These are phyloP conservation scores for Notodonta ziczac DNA, from an alignment of 2,888 invertebrate species.

Conservation along the genomic window DNA sequence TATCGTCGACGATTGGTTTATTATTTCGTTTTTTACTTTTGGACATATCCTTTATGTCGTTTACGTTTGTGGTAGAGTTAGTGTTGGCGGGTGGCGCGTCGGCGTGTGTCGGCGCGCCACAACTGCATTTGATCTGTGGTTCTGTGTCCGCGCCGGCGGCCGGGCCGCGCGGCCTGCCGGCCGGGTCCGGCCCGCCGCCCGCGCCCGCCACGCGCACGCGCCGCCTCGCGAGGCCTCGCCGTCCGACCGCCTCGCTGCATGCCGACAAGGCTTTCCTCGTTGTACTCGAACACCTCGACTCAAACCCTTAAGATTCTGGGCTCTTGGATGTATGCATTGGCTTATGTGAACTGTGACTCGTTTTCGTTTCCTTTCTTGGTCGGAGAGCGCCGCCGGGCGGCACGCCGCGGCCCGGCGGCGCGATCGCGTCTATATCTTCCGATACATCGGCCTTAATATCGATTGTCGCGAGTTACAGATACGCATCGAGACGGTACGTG, in stretches of 20 bases:
- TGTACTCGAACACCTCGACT: slow-evolving; percentile 80
- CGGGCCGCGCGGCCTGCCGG: slow-evolving; percentile 44
- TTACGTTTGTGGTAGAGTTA: slow-evolving; percentile 81
- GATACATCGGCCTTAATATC: slow-evolving; percentile 40
- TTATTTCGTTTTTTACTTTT: slow-evolving; percentile 64
- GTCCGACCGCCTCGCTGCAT: slow-evolving; percentile 79
- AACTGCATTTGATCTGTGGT: slow-evolving; percentile 85
- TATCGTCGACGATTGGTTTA: slow-evolving; percentile 77
- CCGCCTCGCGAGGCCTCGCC: slow-evolving; percentile 46
- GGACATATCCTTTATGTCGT: slow-evolving; percentile 71
- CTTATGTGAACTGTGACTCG: slow-evolving; percentile 85
- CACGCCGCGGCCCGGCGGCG: slow-evolving; percentile 67
- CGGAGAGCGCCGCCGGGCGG: slow-evolving; percentile 70
- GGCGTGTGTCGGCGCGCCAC: slow-evolving; percentile 69
- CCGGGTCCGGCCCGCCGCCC: slow-evolving; percentile 27
- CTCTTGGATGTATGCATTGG: slow-evolving; percentile 85
- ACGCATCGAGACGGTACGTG: slow-evolving; percentile 46
- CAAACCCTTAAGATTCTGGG: slow-evolving; percentile 85
- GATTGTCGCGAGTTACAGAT: slow-evolving; percentile 52
- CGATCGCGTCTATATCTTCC: slow-evolving; percentile 80
- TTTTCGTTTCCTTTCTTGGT: slow-evolving; percentile 85
- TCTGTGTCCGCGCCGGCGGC: slow-evolving; percentile 77
- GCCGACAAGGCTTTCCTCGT: slow-evolving; percentile 82
- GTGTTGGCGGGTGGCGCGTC: slow-evolving; percentile 78
- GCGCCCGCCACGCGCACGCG: slow-evolving; percentile 53